Conservation (phyloP, 2,113 vertebrate genomes). For the Lepidothrix coronata region DNA sequence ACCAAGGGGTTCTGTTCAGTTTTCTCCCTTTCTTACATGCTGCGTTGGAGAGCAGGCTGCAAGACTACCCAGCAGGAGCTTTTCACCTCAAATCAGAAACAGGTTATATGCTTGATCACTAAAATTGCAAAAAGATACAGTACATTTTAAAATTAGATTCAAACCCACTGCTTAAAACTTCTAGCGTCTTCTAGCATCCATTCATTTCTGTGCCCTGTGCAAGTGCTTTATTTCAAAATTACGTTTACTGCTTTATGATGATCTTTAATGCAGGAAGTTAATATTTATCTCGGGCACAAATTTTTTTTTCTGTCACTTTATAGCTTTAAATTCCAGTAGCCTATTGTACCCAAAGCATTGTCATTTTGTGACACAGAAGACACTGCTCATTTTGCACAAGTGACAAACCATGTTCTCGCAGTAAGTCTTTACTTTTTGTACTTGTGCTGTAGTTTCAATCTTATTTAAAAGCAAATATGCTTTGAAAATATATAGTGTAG, state of each 20-base stretch:
- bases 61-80: neutral
- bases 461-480: neutral
- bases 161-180: neutral
- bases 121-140: neutral
- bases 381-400: neutral
- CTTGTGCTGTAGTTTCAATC: neutral
- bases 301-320: neutral
- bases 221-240: neutral
- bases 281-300: neutral
- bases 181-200: neutral
- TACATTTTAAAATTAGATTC: neutral
- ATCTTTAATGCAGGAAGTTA: neutral
- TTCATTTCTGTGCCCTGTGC: neutral
- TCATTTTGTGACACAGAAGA: neutral
- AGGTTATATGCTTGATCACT: neutral
- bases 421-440: neutral
- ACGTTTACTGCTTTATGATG: neutral
- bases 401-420: neutral
- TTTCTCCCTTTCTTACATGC: neutral
- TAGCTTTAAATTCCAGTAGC: neutral
- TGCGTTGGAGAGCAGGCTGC: neutral
- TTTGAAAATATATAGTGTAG: neutral
- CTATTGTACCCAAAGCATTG: neutral
- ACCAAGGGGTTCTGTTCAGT: neutral
- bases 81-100: neutral